Evolutionary conservation across 2,888 invertebrate species (phyloP), one percentile per base, ranked within the genome.

Genomic region (Dryobota labecula): DNA sequence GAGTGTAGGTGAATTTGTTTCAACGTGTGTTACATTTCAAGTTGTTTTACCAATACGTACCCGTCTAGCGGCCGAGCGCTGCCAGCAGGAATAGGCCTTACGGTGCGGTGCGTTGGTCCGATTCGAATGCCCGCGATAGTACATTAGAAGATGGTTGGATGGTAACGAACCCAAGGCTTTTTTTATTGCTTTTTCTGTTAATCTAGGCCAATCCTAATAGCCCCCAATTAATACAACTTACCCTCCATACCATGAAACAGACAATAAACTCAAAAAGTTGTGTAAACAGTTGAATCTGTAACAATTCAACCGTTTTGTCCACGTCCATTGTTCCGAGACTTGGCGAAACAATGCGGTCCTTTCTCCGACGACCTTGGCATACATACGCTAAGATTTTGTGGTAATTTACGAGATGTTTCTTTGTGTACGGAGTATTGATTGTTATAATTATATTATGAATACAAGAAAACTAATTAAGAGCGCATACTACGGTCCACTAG

Each of bases 231-330:
- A 74, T 70, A 41, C 8, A 8, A 63, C 0, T 7, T 20, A 45
- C 24, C 5, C 51, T 60, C 11, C n/a, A 36, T n/a, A 41, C 60
- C 60, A 47, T 62, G 41, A 71, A 60, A 61, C 41, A 36, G 41
- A 70, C 64, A 38, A 60, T 73, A 72, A 73, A 79, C 73, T 2
- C 58, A 53, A 73, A 49, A 54, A 36, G 80, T 76, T 79, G 53
- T 27, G 76, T 56, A 79, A 76, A 65, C 66, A 38, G 13, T 53
- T 18, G 54, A 27, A 76, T 38, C 58, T 79, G 76, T 76, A 79
- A 76, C 76, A 73, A 56, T 64, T 38, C 60, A 54, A 43, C 9
- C 65, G 54, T 60, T 63, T 72, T 61, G 79, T 76, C 75, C 33
- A 38, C 58, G 45, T 58, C 65, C 66, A 76, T 79, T 76, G 80